phyloP scores from a whole-genome alignment of 2,797 vertebrate species.

The Staurois parvus region DNA sequence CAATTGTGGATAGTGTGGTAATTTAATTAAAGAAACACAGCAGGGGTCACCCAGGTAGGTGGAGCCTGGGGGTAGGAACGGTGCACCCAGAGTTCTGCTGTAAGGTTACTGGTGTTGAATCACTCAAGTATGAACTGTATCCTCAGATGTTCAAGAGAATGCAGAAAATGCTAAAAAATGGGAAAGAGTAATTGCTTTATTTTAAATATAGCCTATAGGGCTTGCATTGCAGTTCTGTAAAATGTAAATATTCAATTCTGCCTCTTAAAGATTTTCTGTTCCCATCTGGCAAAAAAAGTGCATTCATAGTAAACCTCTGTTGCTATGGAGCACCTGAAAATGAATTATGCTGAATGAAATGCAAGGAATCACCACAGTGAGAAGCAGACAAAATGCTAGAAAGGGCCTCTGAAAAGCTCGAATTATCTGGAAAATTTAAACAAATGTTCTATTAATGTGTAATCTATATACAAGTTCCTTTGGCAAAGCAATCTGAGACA shows the following conservation, averaged over 20 bases:
- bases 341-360: neutral
- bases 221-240: neutral
- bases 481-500: neutral
- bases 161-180: neutral
- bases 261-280: neutral
- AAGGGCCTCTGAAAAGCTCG: neutral
- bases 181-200: no score
- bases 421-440: conserved; percentile 39
- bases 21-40: no score
- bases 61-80: no score
- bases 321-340: neutral
- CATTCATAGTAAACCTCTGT: neutral
- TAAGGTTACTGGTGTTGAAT: no score
- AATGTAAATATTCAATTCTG: neutral
- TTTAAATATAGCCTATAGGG: no score
- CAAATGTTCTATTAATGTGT: conserved; percentile 32
- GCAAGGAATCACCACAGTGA: neutral
- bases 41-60: no score
- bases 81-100: no score
- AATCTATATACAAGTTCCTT: conserved; percentile 21
- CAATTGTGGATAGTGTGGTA: no score
- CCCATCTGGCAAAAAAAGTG: no score
- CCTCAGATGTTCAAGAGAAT: no score
- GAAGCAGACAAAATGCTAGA: neutral
- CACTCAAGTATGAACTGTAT: no score